These are phyloP conservation scores for Dasysyrphus tricinctus DNA, from an alignment of 2,888 invertebrate genomes.

Conservation along the genomic window DNA sequence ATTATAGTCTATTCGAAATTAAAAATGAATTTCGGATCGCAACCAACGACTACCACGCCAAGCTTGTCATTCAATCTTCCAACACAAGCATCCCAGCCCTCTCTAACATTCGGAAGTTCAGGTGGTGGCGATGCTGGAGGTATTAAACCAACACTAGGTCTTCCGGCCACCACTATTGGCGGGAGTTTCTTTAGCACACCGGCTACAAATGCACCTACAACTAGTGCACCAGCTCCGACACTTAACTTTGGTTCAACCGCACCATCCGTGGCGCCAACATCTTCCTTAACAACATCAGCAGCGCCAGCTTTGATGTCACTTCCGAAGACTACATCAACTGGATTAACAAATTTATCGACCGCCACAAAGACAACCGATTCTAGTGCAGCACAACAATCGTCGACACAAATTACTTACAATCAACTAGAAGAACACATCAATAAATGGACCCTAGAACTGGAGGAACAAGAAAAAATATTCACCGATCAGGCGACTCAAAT, in stretches of 20 bases:
- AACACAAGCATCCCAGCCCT: constrained; percentile 42
- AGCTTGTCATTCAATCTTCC: constrained; percentile 49
- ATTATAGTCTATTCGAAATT: background rate
- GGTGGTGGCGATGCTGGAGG: constrained; percentile 80
- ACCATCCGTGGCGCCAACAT: constrained; percentile 21
- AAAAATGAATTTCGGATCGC: constrained; percentile 77
- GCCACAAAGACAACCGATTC: constrained; percentile 80
- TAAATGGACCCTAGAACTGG: constrained; percentile 96
- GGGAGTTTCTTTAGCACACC: constrained; percentile 67
- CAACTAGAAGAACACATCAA: constrained; percentile 96
- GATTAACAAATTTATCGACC: constrained; percentile 79
- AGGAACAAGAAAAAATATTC: constrained; percentile 96
- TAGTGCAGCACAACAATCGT: constrained; percentile 82
- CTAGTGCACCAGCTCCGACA: constrained; percentile 55
- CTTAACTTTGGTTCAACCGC: constrained; percentile 66
- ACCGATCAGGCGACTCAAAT: constrained; percentile 97
- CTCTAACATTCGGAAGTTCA: constrained; percentile 70
- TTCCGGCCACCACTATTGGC: constrained; percentile 59
- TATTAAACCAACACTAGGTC: constrained; percentile 60
- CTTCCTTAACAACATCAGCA: constrained; percentile 43
- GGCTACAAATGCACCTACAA: constrained; percentile 60
- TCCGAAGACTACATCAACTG: constrained; percentile 63
- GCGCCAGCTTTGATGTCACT: constrained; percentile 48
- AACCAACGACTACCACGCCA: constrained; percentile 78
- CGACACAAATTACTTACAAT: constrained; percentile 88